Base-by-base conservation (phyloP, 2,888 invertebrate genomes). In the Microplitis deprimator region DNA sequence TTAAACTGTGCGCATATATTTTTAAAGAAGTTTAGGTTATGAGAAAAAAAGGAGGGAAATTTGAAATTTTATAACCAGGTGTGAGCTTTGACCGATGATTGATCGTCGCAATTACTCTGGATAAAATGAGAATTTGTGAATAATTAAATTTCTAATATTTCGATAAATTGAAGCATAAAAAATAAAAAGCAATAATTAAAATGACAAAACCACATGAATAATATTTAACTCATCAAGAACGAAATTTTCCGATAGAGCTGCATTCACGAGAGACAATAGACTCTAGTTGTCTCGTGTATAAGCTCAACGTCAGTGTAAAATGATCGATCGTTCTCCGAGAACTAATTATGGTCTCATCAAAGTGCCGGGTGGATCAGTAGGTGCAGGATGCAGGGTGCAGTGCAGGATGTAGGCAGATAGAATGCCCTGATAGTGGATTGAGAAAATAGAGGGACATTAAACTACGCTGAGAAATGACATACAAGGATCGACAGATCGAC, bases 341-440 rank as follows among this genome's bases (percentile, higher is more conserved):
- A 80, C 81, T 82, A 82, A 82, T 82, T 82, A 82, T 79, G 77
- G 78, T 77, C 81, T 79, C 78, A 76, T 81, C 78, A 79, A 79
- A 79, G 70, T 59, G 74, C 73, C 62, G 76, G 72, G 78, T 75
- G 79, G 76, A 79, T 77, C 73, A 79, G 73, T 6, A 68, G 62
- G 29, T 60, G 50, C 61, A 72, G 74, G 67, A 41, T 61, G 73
- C 29, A 13, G 68, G 69, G 59, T 20, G 61, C 69, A 29, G 8
- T 61, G 68, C 71, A 64, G 16, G 70, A 70, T 59, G 60, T 13
- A 50, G 50, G 10, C 50, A 50, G 50, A 50, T 50, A 68, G 68
- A 68, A 39, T 13, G 50, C 50, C 50, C 50, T 40, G 38, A 8
- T 7, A 13, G 38, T 6, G 68, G 13, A 39, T 67, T 29, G 39